These are phyloP conservation scores for Pristionchus entomophagus DNA, from an alignment of 2,888 invertebrate genomes.

Conservation along the genomic window DNA sequence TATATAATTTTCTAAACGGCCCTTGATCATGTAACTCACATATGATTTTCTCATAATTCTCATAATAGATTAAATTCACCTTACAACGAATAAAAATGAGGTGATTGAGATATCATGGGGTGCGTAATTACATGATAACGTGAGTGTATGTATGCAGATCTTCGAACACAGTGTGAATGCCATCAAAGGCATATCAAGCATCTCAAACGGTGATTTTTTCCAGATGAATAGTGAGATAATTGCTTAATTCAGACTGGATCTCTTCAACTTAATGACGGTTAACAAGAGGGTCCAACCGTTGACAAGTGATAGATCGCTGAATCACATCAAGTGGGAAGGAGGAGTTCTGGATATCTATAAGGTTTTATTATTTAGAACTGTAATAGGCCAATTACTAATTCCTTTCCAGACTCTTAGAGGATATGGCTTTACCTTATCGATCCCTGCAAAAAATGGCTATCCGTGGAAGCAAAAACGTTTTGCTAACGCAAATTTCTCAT, in stretches of 20 bases:
- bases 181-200: no score
- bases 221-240: not conserved
- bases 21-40: no score
- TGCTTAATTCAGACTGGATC: not conserved
- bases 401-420: not conserved
- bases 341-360: not conserved
- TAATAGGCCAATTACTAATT: not conserved
- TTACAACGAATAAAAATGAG: no score
- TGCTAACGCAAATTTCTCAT: not conserved
- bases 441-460: not conserved
- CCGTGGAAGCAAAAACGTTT: not conserved
- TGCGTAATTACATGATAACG: no score
- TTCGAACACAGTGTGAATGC: no score
- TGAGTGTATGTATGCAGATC: no score
- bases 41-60: no score
- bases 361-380: not conserved
- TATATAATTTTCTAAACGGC: no score
- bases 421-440: not conserved
- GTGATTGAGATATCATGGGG: no score
- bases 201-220: not conserved
- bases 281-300: not conserved
- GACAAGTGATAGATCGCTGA: not conserved
- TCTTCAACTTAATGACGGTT: not conserved
- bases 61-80: no score
- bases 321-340: not conserved